phyloP scores from a whole-genome alignment of 53 echinoderm and acorn worm species.

The Glandiceps talaboti region DNA sequence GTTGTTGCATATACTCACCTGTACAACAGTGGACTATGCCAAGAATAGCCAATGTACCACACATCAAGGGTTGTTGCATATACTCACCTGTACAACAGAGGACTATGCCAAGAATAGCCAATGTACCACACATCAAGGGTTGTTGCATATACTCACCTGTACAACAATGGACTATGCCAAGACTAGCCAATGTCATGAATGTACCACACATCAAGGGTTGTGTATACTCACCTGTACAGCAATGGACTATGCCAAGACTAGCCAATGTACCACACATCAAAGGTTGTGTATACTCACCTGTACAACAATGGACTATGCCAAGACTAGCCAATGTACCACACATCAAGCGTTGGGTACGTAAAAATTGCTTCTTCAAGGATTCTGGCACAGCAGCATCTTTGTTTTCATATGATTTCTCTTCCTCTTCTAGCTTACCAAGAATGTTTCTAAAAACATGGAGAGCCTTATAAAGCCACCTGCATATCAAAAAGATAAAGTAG shows the following conservation, averaged over 20 bases:
- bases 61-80: too few relatives aligned
- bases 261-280: background rate
- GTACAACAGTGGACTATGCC: too few relatives aligned
- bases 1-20: too few relatives aligned
- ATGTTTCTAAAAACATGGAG: background rate
- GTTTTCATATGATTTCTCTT: background rate
- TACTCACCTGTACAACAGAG: too few relatives aligned
- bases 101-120: too few relatives aligned
- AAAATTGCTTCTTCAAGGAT: background rate
- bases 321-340: background rate
- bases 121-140: too few relatives aligned
- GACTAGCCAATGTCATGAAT: background rate
- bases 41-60: too few relatives aligned
- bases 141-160: background rate
- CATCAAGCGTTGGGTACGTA: background rate
- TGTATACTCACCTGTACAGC: background rate
- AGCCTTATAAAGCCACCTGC: background rate
- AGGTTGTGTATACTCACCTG: background rate
- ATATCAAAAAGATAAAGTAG: too few relatives aligned
- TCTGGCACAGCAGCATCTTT: background rate
- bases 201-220: background rate
- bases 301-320: background rate
- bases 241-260: background rate
- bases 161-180: background rate
- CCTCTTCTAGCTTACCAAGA: background rate